phyloP scores from a whole-genome alignment of 2,797 vertebrate species.

The Danio choprae region DNA sequence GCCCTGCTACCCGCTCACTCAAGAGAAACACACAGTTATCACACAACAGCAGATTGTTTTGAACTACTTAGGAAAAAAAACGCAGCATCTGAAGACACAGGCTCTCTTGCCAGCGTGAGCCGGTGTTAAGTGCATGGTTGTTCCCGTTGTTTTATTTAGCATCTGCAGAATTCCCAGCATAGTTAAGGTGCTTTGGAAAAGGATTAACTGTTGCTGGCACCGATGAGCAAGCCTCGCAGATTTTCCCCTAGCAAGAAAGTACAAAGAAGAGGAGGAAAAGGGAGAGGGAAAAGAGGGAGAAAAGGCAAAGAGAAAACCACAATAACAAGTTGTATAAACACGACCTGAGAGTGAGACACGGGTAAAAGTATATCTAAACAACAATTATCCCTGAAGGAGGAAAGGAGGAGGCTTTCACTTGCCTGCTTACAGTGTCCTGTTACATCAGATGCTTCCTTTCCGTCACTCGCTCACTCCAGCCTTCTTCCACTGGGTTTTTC shows the following conservation, averaged over 20 bases:
- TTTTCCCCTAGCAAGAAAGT: slow-evolving; percentile 62
- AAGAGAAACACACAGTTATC: slow-evolving; percentile 75
- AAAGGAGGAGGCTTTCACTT: slow-evolving; percentile 55
- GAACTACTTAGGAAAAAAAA: slow-evolving; percentile 57
- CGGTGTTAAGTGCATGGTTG: slow-evolving; percentile 64
- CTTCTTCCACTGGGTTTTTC: slow-evolving; percentile 49
- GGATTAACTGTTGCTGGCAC: slow-evolving; percentile 66
- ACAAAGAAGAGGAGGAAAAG: slow-evolving; percentile 53
- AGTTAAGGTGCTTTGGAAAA: slow-evolving; percentile 67
- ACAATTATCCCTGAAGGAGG: slow-evolving; percentile 59
- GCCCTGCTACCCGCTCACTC: slow-evolving; percentile 58
- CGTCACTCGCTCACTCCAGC: slow-evolving; percentile 1
- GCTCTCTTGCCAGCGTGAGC: slow-evolving; percentile 59
- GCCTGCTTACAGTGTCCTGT: slow-evolving; percentile 42
- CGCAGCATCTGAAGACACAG: slow-evolving; percentile 58
- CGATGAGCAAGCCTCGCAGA: slow-evolving; percentile 51
- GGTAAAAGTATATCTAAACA: slow-evolving; percentile 55
- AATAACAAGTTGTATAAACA: slow-evolving; percentile 58
- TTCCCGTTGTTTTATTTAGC: slow-evolving; percentile 64
- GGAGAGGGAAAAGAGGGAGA: slow-evolving; percentile 45
- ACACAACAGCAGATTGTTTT: slow-evolving; percentile 76
- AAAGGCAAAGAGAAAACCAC: slow-evolving; percentile 49
- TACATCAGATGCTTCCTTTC: slow-evolving; percentile 42
- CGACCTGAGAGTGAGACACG: slow-evolving; percentile 50
- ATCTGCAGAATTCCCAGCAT: slow-evolving; percentile 66